phyloP scores from a whole-genome alignment of 2,888 invertebrate species.

The Gymnosoma rotundatum region DNA sequence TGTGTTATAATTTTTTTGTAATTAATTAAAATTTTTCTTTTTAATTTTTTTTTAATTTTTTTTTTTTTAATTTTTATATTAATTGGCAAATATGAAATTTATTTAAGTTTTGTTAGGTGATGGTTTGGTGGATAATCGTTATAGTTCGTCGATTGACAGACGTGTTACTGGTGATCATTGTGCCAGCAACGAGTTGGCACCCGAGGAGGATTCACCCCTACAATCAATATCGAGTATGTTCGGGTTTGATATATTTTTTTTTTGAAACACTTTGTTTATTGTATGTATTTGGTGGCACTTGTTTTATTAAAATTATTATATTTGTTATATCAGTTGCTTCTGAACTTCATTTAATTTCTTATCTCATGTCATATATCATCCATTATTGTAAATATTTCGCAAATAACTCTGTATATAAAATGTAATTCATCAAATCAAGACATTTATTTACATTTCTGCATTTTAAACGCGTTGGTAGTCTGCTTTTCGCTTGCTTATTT shows the following conservation, averaged over 20 bases:
- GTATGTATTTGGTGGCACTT: slow-evolving; percentile 66
- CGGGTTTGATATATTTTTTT: slow-evolving; percentile 64
- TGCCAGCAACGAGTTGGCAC: slow-evolving; percentile 84
- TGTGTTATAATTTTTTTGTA: neutral
- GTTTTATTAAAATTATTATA: slow-evolving; percentile 11
- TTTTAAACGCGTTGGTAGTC: neutral
- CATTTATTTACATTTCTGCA: slow-evolving; percentile 2
- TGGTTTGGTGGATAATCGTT: slow-evolving; percentile 75
- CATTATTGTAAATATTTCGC: slow-evolving; percentile 47
- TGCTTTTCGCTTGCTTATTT: slow-evolving; percentile 44
- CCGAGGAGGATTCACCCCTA: slow-evolving; percentile 90
- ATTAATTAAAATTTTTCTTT: slow-evolving; percentile 39
- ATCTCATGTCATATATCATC: neutral
- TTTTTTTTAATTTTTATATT: slow-evolving; percentile 51
- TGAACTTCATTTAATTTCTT: slow-evolving; percentile 14
- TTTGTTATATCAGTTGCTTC: slow-evolving; percentile 36
- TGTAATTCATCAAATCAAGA: slow-evolving; percentile 16
- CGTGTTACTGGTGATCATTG: slow-evolving; percentile 82
- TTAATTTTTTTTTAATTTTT: slow-evolving; percentile 38
- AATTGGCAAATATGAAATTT: slow-evolving; percentile 60
- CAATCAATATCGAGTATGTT: slow-evolving; percentile 93
- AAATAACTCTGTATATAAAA: neutral
- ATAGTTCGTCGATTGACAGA: slow-evolving; percentile 79
- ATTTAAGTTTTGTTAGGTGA: slow-evolving; percentile 77
- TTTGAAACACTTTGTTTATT: slow-evolving; percentile 55